Evolutionary conservation across 2,113 vertebrate species (phyloP), one percentile per base, ranked within the genome.

Genomic region (Gymnorhina tibicen): DNA sequence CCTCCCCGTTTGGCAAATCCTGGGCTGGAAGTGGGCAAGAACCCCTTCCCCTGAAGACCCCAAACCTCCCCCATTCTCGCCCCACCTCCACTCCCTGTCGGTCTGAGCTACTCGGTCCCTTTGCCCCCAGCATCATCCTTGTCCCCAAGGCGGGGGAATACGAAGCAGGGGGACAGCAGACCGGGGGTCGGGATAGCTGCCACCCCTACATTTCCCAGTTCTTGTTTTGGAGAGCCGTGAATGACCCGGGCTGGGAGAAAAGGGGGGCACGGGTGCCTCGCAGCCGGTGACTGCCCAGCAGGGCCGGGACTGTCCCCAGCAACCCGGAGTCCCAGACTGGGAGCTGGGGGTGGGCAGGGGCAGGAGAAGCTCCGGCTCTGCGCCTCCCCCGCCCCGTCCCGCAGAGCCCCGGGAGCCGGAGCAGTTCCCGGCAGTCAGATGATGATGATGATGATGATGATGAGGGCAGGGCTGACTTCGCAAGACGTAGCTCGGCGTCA

Each of bases 251-350:
- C 39, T 12, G 66, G 19, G 19, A 11, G 67, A 19, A n/a, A 58
- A 14, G 15, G 13, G 11, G 13, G 16, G 33, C 68, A 63, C 87
- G 84, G 97, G 98, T 95, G 97, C 95, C 95, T 78, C 46, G 75
- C 60, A 66, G 91, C 63, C 77, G 56, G 62, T 41, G 94, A 73
- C 90, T 96, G 96, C 97, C 97, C 98, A 97, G 98, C 90, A 96
- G 98, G 97, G 97, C 93, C 83, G 93, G 67, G 46, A 21, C n/a
- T 81, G 50, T 42, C 33, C 46, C 44, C 59, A 21, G 0, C 7
- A 32, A 1, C 5, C 37, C 28, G 11, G 26, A 56, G 76, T 6
- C 7, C 10, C 41, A 12, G 27, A 16, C 13, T 2, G 78, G 22
- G 50, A 52, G 21, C 27, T 30, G 27, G 39, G 67, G 58, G 5